These are phyloP conservation scores for Taurulus bubalis DNA, from an alignment of 2,113 vertebrate genomes.

Conservation along the genomic window DNA sequence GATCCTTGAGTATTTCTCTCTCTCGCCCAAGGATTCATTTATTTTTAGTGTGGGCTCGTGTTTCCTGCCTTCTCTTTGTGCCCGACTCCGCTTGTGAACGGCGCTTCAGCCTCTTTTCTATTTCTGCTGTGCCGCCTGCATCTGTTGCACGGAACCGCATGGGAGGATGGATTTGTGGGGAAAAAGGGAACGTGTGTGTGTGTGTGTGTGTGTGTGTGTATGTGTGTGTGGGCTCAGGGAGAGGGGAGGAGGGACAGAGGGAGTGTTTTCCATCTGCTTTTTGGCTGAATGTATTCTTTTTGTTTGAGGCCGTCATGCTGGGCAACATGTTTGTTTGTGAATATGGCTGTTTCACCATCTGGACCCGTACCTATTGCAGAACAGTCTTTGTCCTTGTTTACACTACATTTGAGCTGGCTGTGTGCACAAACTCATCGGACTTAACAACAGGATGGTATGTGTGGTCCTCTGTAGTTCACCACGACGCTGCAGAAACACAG, in stretches of 20 bases:
- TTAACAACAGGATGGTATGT: slow-evolving; percentile 16
- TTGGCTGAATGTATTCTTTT: slow-evolving; percentile 72
- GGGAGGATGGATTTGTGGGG: slow-evolving; percentile 59
- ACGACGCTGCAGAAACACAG: slow-evolving; percentile 20
- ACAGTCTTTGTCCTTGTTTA: slow-evolving; percentile 61
- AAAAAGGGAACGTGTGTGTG: slow-evolving; percentile 22
- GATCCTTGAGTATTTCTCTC: slow-evolving; percentile 70
- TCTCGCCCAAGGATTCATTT: slow-evolving; percentile 69
- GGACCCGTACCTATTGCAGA: slow-evolving; percentile 65
- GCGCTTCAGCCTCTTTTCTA: slow-evolving; percentile 62
- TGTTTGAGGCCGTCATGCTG: slow-evolving; percentile 70
- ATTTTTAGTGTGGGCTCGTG: slow-evolving; percentile 72
- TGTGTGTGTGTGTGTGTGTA: slow-evolving; percentile 21
- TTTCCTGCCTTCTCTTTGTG: slow-evolving; percentile 64
- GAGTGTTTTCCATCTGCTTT: slow-evolving; percentile 81
- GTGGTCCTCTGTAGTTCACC: slow-evolving; percentile 27
- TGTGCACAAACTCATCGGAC: slow-evolving; percentile 21
- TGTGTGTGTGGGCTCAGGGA: slow-evolving; percentile 29
- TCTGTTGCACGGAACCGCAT: slow-evolving; percentile 62
- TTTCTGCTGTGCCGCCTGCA: slow-evolving; percentile 61
- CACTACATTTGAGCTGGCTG: slow-evolving; percentile 36
- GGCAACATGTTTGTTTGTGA: slow-evolving; percentile 70
- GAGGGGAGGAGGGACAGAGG: slow-evolving; percentile 55
- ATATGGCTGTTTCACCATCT: slow-evolving; percentile 71
- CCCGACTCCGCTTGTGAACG: slow-evolving; percentile 39